Evolutionary conservation across 2,888 invertebrate genomes (phyloP), one percentile per base, ranked within the genome.

Genomic region (Erynnis tages): DNA sequence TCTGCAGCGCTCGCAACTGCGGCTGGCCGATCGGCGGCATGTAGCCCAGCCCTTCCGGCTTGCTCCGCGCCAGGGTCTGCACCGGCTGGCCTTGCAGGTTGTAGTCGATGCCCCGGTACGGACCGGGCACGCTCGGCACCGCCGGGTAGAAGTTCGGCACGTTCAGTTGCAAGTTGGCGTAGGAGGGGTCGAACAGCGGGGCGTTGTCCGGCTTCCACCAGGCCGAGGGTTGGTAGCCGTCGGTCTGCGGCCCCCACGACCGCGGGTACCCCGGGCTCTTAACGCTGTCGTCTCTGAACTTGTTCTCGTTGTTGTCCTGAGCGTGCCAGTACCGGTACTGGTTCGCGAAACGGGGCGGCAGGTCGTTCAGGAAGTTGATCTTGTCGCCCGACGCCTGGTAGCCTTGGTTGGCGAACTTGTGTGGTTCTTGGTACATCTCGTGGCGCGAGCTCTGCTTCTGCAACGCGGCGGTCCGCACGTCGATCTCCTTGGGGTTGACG

Each of bases 401-500:
- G 54, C 69, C 72, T n/a, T 80, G 79, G 59, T 77, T 76, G 8
- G 59, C 61, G 62, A 84, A 81, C 53, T 85, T 84, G 55, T 76
- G 73, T 0, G 70, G 73, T 14, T 85, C 85, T 19, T 80, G 83
- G 73, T 82, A 82, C 34, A 81, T 55, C 11, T 88, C 88, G 1
- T 76, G 79, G 0, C 88, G 72, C 0, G 82, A 82, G 52, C 72
- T 88, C 56, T 90, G 90, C 38, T 88, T 88, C 61, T 90, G 90
- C 14, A 90, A 55, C 0, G 90, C 88, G 0, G 86, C 90, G 0
- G 88, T 80, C n/a, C 89, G 66, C 0, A 90, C 88, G 62, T 90
- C 90, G 1, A 90, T 90, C 61, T 90, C 90, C 53, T 90, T 90
- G 0, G 90, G 90, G 55, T 89, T 90, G 19, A 90, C 90, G 0